These are phyloP conservation scores for Zaprionus tsacasi DNA, from an alignment of 1,140 invertebrate genomes.

Conservation along the genomic window DNA sequence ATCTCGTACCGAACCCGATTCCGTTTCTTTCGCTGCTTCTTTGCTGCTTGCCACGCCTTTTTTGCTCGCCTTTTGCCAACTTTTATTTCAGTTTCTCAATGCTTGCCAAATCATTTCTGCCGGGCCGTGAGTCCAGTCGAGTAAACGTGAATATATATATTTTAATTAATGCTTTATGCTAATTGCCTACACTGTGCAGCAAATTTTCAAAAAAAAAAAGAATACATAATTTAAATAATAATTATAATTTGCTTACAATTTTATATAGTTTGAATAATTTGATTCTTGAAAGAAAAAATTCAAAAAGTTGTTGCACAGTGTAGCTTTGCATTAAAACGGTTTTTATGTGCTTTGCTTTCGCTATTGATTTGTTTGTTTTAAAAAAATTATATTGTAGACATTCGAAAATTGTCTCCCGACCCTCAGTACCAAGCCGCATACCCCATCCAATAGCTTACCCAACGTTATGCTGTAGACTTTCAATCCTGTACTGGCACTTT, in stretches of 20 bases:
- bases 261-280: no score
- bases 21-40: constrained; percentile 54
- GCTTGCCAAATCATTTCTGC: constrained; percentile 63
- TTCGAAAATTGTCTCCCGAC: constrained; percentile 3
- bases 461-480: constrained; percentile 34
- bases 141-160: constrained; percentile 53
- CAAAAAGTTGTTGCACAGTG: constrained; percentile 21
- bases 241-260: no score
- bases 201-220: neutral
- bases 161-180: constrained; percentile 49
- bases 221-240: neutral
- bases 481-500: constrained; percentile 47
- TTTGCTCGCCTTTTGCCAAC: constrained; percentile 76
- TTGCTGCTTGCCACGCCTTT: constrained; percentile 72
- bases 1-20: constrained; percentile 56
- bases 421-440: constrained; percentile 3
- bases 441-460: constrained; percentile 20
- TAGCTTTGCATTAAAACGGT: constrained; percentile 25
- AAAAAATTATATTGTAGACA: constrained; percentile 60
- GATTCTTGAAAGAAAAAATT: no score
- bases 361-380: constrained; percentile 78
- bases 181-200: constrained; percentile 37
- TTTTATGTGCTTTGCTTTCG: constrained; percentile 53
- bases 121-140: constrained; percentile 49
- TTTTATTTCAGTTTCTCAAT: constrained; percentile 55